A percentile compares a stretch with the other conserved stretches of the same genome.
phyloP scores from a whole-genome alignment of 64 coral and sea anemone species.

The Stylophora pistillata region DNA sequence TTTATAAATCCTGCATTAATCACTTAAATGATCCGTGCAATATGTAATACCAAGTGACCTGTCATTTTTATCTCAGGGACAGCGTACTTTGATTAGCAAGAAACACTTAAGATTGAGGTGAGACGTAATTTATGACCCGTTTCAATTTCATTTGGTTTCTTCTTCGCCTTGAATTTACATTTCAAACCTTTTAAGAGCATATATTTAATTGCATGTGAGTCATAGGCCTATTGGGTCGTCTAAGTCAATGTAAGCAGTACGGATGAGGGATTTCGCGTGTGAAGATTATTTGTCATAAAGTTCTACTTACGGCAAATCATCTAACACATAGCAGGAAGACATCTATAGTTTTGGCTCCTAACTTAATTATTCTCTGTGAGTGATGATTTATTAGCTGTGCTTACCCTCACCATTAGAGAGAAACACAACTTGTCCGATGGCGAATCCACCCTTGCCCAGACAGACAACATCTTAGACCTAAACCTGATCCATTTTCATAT shows the following conservation, averaged over 20 bases:
- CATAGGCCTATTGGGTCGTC: background rate
- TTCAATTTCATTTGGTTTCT: background rate
- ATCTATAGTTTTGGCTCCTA: too few species aligned
- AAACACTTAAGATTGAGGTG: constrained; percentile 11
- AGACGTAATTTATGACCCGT: background rate
- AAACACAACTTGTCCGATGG: too few species aligned
- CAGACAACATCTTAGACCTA: too few species aligned
- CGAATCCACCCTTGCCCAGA: too few species aligned
- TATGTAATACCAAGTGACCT: constrained; percentile 55
- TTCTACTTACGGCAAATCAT: background rate
- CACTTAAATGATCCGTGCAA: constrained; percentile 46
- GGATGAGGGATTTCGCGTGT: background rate
- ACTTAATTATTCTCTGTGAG: too few species aligned
- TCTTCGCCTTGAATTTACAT: background rate
- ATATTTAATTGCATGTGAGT: background rate
- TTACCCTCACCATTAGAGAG: too few species aligned
- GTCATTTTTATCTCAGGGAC: constrained; percentile 21
- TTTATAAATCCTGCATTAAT: constrained; percentile 33
- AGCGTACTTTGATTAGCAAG: constrained; percentile 17
- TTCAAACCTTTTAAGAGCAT: background rate
- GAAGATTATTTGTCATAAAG: background rate
- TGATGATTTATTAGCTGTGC: too few species aligned
- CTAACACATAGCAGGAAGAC: background rate
- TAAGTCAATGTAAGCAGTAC: background rate
- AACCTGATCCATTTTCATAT: too few species aligned